Base-by-base conservation (phyloP, 2,113 vertebrate species). In the Mesembrinibis cayennensis region DNA sequence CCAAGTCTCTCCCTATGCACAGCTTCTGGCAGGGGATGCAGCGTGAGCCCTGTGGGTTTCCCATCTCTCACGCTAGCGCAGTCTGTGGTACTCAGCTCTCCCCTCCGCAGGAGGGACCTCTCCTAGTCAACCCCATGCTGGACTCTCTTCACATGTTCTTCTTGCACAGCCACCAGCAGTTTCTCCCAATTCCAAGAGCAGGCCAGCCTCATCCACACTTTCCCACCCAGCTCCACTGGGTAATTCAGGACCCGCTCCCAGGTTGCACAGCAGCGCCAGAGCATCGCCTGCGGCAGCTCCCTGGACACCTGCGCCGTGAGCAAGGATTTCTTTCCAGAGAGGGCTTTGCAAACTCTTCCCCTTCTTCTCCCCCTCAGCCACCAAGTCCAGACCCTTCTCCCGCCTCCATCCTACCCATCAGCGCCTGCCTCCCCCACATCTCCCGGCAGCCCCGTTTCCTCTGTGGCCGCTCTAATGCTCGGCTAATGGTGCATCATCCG, bases 401-500 rank as follows among this genome's bases (percentile, higher is more conserved):
- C 52, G 73, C 34, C 58, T 47, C 30, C 44, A 55, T 53, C n/a
- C 29, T n/a, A 10, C n/a, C 65, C 47, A 69, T 15, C 59, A 16
- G 50, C 0, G 0, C 5, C 34, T 22, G 40, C 62, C 53, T 56
- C 22, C 53, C 62, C 26, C 42, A 44, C 53, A 59, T 61, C 89
- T 80, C 73, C 62, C 4, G 1, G 78, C 72, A 58, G 70, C 36
- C 59, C 78, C 69, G 61, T 91, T 82, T 95, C 81, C 26, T 94
- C 52, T 5, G 25, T 20, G 36, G 61, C 72, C 61, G 53, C 92
- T 95, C 94, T 87, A 95, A 94, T 84, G 95, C 95, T 96, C 22
- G 25, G 90, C 85, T 98, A 98, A 97, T 94, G 89, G 95, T n/a
- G 78, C 91, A 82, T 91, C 91, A 90, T 92, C 91, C 23, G 2